These are phyloP conservation scores for Limnephilus lunatus DNA, from an alignment of 2,888 invertebrate species.

Conservation along the genomic window DNA sequence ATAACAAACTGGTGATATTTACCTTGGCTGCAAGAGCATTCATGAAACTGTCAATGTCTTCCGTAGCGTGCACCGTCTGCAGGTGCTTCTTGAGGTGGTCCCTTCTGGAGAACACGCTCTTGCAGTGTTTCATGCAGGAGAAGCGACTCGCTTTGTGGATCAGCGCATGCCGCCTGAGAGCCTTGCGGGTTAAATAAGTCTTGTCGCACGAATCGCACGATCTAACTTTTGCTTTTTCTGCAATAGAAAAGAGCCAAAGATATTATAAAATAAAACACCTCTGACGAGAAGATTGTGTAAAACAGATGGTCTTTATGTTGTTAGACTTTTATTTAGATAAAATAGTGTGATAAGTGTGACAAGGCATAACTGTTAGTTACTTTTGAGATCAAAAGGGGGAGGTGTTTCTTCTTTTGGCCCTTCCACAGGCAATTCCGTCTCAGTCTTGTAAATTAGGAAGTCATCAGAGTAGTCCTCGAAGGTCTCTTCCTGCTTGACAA, in stretches of 20 bases:
- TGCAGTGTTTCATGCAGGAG: constrained; percentile 55
- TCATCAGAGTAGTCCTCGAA: constrained; percentile 55
- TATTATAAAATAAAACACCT: neutral
- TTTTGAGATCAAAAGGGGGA: neutral
- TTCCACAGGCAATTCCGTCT: constrained; percentile 55
- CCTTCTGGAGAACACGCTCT: constrained; percentile 55
- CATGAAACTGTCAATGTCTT: constrained; percentile 56
- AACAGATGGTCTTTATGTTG: neutral
- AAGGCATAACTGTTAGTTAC: neutral
- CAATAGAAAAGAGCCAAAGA: neutral
- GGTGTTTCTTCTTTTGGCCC: neutral
- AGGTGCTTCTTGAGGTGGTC: constrained; percentile 61
- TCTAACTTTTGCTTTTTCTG: constrained; percentile 25
- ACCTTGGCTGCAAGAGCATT: constrained; percentile 57
- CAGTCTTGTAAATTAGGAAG: constrained; percentile 60
- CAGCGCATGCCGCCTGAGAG: constrained; percentile 60
- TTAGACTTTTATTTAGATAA: neutral
- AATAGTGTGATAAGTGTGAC: neutral
- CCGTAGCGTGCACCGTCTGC: constrained; percentile 50
- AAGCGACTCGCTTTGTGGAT: constrained; percentile 56
- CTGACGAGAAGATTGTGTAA: neutral
- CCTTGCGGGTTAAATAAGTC: constrained; percentile 54
- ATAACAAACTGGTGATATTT: neutral
- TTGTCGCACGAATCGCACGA: constrained; percentile 59
- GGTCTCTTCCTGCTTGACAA: neutral